Evolutionary conservation across 1,140 invertebrate species (phyloP).

Genomic region (Ganaspis sp.): DNA sequence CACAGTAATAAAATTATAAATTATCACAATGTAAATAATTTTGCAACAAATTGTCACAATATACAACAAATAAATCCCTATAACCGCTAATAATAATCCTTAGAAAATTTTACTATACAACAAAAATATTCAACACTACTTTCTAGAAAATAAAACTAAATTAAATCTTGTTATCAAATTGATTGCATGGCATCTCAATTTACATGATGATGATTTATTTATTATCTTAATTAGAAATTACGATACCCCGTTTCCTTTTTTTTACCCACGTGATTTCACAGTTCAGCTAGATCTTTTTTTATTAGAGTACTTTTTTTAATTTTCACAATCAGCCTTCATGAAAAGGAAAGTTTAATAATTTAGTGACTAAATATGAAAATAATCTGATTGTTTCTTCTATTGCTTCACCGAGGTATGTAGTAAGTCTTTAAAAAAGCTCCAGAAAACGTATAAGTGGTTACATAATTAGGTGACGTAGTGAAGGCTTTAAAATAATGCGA

Average conservation of each 20-base stretch:
- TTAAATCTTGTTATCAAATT: neutral
- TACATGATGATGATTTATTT: neutral
- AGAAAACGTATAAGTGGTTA: slow-evolving; percentile 10
- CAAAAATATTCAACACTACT: no score
- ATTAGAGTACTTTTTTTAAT: neutral
- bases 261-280: no score
- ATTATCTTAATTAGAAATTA: neutral
- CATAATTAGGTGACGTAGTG: slow-evolving; percentile 1
- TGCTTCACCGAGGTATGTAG: neutral
- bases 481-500: slow-evolving; percentile 6
- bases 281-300: neutral
- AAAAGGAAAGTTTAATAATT: slow-evolving; percentile 11
- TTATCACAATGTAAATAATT: no score
- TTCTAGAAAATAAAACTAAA: no score
- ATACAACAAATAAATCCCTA: no score
- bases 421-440: neutral
- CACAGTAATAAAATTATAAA: no score
- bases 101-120: no score
- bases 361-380: neutral
- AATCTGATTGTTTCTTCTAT: slow-evolving; percentile 10
- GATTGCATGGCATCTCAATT: neutral
- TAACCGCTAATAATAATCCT: no score
- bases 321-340: neutral
- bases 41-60: no score
- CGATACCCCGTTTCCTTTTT: neutral